Base-by-base conservation (phyloP, 2,113 vertebrate species). In the Talpa occidentalis region DNA sequence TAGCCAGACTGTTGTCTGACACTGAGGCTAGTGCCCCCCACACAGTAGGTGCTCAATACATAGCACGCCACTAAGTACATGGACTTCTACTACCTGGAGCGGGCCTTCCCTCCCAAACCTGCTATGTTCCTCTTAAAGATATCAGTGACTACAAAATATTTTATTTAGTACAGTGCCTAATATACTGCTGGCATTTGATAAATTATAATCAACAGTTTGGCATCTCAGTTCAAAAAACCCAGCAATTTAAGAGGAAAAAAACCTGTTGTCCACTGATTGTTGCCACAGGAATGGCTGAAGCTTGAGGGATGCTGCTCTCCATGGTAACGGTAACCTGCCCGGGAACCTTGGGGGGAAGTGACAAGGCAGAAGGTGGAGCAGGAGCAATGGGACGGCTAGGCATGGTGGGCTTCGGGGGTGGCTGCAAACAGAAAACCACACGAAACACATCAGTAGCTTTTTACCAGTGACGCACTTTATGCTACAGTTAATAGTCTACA, bases 181-280 rank as follows among this genome's bases (percentile, higher is more conserved):
- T 21, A 30, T 44, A 86, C 56, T 56, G 47, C 70, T 54, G 42
- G 52, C 72, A 88, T 81, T 90, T 52, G 42, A 78, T 69, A 83
- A 76, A 93, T 74, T 88, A 84, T 12, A n/a, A 91, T 94, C 49
- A 88, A 86, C 16, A 91, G 60, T 81, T 17, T 80, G 62, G 73
- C 54, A 92, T 42, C 70, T 56, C 47, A 95, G 37, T 76, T 56
- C 1, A 35, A 96, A 96, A 56, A 28, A 85, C 90, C 47, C 11
- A 95, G 88, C 59, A 32, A 87, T 95, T 54, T 24, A 92, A 52
- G 32, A 97, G 93, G 7, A 97, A 88, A 89, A 42, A 87, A 89
- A 99, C 99, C 99, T 99, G 99, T 92, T 99, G 99, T 94, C 99
- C 99, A 96, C 99, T 99, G 98, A 99, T 99, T 37, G 99, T 99